phyloP scores from a whole-genome alignment of 2,888 invertebrate genomes.

The Caenorhabditis japonica region DNA sequence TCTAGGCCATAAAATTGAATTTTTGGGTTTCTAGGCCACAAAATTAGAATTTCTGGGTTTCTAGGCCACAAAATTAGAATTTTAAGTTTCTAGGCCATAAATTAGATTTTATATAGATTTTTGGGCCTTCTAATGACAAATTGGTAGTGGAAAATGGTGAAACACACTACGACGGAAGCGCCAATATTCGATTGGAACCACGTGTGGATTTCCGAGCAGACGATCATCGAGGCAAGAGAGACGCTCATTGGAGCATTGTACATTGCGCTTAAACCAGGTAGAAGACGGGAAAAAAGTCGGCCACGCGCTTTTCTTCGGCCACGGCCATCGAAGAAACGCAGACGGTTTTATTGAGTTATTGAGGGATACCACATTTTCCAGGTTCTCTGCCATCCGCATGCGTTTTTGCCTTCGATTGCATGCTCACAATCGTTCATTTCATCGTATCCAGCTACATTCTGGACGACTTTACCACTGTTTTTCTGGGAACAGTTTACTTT shows the following conservation, averaged over 20 bases:
- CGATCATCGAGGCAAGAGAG: slow-evolving; percentile 19
- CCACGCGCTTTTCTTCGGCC: too few species aligned
- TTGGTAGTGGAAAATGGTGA: slow-evolving; percentile 12
- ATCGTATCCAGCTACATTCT: slow-evolving; percentile 37
- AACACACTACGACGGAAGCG: slow-evolving; percentile 20
- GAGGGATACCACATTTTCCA: neutral
- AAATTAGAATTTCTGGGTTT: too few species aligned
- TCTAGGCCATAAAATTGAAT: too few species aligned
- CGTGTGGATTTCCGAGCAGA: slow-evolving; percentile 29
- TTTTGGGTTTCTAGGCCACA: too few species aligned
- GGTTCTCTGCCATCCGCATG: slow-evolving; percentile 34
- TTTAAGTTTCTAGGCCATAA: too few species aligned
- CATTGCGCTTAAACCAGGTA: slow-evolving; percentile 42
- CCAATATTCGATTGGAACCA: slow-evolving; percentile 29
- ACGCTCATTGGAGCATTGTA: slow-evolving; percentile 27
- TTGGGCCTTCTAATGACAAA: slow-evolving; percentile 1
- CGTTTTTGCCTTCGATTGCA: slow-evolving; percentile 37
- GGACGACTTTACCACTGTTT: slow-evolving; percentile 48
- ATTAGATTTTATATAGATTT: too few species aligned
- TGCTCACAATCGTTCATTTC: slow-evolving; percentile 32
- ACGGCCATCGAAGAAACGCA: neutral
- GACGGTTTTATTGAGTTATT: neutral
- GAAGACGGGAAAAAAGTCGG: neutral
- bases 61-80: too few species aligned
- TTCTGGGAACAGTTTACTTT: slow-evolving; percentile 45